Base-by-base conservation (phyloP, 1,140 invertebrate genomes). In the Pomphorhynchus laevis region DNA sequence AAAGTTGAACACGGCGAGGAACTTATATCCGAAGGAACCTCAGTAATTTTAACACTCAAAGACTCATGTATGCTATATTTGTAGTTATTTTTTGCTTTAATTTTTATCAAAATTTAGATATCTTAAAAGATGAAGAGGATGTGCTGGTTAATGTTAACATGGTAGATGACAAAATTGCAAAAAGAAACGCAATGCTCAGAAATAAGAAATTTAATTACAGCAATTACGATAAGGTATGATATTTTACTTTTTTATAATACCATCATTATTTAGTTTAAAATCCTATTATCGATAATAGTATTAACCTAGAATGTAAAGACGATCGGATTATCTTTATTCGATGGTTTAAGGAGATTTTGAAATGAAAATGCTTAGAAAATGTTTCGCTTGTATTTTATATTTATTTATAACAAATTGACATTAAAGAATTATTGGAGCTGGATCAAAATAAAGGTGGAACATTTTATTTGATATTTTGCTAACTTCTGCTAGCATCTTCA, bases 111-210 rank as follows among this genome's bases (percentile, higher is more conserved):
- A 18, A 27, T 38, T 16, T 38, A 18, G 69, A 93, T 20, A 61
- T 95, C 21, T 71, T 79, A 45, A 72, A 55, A 21, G 69, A 61
- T 40, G 62, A 65, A 3, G 67, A 65, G 41, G 86, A 98, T 60
- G 69, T 76, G 12, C 62, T 95, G 18, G 67, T 91, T 18, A 95
- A 93, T 63, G 75, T 91, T 2, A 95, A 93, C 55, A 69, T 93
- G 51, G 51, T 77, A 1, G 84, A 95, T 52, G 68, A 82, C 49
- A 84, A 95, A 55, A 65, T 67, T 38, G 76, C 79, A 50, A 71
- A 72, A 48, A 73, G 72, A 61, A 89, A 80, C 64, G 59, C 74
- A 33, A 65, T 71, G 45, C 69, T 72, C 49, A 75, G 71, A 49
- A 75, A 74, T 49, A 74, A 72, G 54, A 67, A 63, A 32, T 55